A percentile compares a stretch with the other conserved stretches of the same genome.
Conservation (phyloP, 2,888 invertebrate genomes). For the Lasioglossum figueresi region DNA sequence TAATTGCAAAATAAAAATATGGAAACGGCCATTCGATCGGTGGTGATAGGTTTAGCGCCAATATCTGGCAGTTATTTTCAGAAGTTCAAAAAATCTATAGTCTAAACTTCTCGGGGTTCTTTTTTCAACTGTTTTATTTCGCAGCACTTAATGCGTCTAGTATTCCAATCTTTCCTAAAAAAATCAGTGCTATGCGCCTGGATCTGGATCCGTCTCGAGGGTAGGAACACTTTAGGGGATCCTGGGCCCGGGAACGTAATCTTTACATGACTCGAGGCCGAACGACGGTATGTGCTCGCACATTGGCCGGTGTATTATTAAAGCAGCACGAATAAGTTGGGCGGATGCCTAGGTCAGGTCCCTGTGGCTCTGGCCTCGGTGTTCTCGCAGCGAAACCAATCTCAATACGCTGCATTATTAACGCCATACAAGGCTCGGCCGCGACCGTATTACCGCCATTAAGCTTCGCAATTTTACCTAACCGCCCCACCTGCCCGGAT, state of each 20-base stretch:
- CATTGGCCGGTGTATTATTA: constrained; percentile 73
- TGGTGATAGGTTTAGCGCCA: too few species aligned
- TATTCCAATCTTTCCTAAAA: neutral
- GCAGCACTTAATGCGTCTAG: neutral
- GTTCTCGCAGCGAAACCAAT: constrained; percentile 76
- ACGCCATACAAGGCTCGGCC: constrained; percentile 74
- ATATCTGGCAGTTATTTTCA: too few species aligned
- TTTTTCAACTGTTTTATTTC: neutral
- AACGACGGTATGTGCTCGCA: constrained; percentile 31
- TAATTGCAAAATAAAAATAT: too few species aligned
- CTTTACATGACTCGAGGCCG: constrained; percentile 54
- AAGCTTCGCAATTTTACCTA: constrained; percentile 74
- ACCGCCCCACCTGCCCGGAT: constrained; percentile 47
- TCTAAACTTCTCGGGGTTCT: neutral
- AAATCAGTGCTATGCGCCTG: neutral
- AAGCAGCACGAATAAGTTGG: constrained; percentile 72
- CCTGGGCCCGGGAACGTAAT: constrained; percentile 37
- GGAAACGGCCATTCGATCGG: too few species aligned
- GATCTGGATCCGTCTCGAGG: neutral
- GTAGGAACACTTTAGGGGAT: constrained; percentile 17
- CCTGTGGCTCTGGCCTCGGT: constrained; percentile 71
- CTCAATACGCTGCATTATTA: constrained; percentile 81
- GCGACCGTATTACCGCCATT: constrained; percentile 76
- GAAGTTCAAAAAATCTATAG: too few species aligned
- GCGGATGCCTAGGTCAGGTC: constrained; percentile 78